Evolutionary conservation across 2,113 vertebrate genomes (phyloP).

Genomic region (Microcebus lehilahytsara): DNA sequence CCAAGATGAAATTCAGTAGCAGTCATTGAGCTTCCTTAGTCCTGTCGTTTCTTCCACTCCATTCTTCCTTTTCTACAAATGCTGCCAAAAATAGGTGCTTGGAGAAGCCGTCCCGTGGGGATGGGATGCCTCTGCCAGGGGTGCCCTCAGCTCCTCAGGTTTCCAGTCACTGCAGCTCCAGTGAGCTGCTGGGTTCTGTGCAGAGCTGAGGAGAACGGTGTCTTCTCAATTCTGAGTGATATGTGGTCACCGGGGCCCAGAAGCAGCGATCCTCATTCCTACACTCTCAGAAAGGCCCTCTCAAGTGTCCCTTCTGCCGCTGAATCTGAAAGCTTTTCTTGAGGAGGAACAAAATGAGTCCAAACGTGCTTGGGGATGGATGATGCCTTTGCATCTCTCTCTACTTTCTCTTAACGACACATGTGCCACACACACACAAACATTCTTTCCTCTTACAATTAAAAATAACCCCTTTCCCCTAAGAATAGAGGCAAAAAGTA

Average conservation of each 20-base stretch:
- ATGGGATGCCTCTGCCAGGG: background rate
- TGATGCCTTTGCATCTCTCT: background rate
- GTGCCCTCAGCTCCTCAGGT: accelerated
- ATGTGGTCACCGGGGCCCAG: accelerated
- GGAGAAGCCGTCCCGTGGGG: background rate
- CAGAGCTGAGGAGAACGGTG: background rate
- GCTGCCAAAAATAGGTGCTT: background rate
- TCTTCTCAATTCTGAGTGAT: background rate
- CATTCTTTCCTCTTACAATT: background rate
- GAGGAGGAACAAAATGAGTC: background rate
- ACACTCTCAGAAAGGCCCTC: background rate
- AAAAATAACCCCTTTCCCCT: background rate
- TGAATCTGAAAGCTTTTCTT: background rate
- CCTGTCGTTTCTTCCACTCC: background rate
- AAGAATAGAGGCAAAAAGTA: background rate
- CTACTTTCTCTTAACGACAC: background rate
- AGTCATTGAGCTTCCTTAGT: background rate
- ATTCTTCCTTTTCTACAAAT: background rate
- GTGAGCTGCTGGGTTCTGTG: accelerated
- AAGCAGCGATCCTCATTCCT: background rate
- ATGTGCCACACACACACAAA: background rate
- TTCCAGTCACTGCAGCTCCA: background rate
- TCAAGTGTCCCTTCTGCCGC: background rate
- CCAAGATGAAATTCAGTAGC: background rate
- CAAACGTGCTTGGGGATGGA: background rate